These are phyloP conservation scores for Oriolus oriolus DNA, from an alignment of 2,113 vertebrate species.

Conservation along the genomic window DNA sequence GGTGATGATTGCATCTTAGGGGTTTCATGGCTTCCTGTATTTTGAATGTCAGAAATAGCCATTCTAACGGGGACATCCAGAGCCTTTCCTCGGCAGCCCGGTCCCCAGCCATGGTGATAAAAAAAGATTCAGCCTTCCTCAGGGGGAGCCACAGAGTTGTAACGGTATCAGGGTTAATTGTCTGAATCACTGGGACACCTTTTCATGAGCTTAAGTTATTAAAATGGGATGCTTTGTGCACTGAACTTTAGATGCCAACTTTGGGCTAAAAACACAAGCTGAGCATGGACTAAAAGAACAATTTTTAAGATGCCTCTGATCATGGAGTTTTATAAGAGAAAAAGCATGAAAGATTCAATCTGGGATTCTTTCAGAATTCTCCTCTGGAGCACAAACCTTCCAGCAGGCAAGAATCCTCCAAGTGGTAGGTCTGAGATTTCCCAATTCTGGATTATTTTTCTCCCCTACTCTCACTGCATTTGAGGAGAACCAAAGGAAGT, in stretches of 20 bases:
- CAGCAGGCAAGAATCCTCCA: not conserved
- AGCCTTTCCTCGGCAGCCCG: not conserved
- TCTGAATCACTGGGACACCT: constrained; percentile 28
- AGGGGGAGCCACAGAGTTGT: not conserved
- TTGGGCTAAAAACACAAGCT: not conserved
- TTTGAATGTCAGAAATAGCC: constrained; percentile 19
- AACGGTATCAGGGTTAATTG: constrained; percentile 40
- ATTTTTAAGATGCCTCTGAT: not conserved
- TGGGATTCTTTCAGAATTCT: not conserved
- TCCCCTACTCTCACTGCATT: not conserved
- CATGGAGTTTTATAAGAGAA: not conserved
- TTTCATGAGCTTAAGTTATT: constrained; percentile 27
- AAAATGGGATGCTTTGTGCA: not conserved
- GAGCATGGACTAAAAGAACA: not conserved
- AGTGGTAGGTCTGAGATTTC: not conserved
- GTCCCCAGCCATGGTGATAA: not conserved
- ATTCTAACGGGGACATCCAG: not conserved
- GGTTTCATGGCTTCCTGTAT: constrained; percentile 20
- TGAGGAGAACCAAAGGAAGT: not conserved
- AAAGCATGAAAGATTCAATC: not conserved
- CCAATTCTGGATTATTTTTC: not conserved
- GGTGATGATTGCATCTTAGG: not conserved
- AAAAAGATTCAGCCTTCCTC: constrained; percentile 19
- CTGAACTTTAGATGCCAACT: not conserved
- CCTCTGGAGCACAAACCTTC: not conserved